phyloP scores from a whole-genome alignment of 2,797 vertebrate genomes.

The Peromyscus nudipes region DNA sequence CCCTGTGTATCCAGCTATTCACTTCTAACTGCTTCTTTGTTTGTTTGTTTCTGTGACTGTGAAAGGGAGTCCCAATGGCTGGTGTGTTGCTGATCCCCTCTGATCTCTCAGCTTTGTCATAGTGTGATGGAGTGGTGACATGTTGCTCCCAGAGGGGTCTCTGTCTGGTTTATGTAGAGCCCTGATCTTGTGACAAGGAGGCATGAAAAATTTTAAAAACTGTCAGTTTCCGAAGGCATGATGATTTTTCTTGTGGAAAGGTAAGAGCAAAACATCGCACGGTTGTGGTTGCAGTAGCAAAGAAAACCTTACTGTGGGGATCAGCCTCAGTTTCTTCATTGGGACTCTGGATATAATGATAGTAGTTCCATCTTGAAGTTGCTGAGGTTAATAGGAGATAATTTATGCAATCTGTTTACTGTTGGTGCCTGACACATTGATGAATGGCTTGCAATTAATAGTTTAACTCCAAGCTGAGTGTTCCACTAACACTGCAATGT shows the following conservation, averaged over 20 bases:
- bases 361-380: constrained; percentile 39
- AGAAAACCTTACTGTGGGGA: neutral
- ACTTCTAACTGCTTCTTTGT: neutral
- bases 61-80: neutral
- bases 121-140: neutral
- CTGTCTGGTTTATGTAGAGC: neutral
- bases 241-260: neutral
- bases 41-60: neutral
- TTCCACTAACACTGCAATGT: constrained; percentile 10
- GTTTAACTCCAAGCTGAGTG: constrained; percentile 31
- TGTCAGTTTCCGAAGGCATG: neutral
- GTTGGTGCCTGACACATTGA: constrained; percentile 62
- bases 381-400: constrained; percentile 71
- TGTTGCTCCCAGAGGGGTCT: neutral
- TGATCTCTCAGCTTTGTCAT: neutral
- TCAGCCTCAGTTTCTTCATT: constrained; percentile 59
- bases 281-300: neutral
- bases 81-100: neutral
- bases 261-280: neutral
- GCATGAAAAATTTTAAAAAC: neutral
- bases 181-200: constrained; percentile 13
- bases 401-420: constrained; percentile 72
- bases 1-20: neutral
- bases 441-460: constrained; percentile 75
- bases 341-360: neutral